A percentile compares a stretch with the other conserved stretches of the same genome.
These are phyloP conservation scores for Halictus ligatus DNA, from an alignment of 2,888 invertebrate species.

Conservation along the genomic window DNA sequence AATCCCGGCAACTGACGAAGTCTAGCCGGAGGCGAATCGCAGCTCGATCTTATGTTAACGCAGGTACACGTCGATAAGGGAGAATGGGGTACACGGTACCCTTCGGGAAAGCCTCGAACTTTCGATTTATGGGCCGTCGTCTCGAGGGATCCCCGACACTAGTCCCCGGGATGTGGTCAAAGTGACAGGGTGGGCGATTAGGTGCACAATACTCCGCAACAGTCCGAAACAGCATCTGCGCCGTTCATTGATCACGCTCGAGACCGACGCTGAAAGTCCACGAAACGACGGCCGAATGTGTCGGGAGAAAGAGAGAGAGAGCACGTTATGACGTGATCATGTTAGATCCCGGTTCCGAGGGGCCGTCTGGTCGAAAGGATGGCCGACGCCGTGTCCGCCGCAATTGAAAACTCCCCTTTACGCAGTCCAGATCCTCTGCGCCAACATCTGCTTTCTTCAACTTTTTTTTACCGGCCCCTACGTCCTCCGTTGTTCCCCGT, in stretches of 20 bases:
- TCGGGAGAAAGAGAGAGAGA: slow-evolving; percentile 41
- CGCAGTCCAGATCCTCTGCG: slow-evolving; percentile 59
- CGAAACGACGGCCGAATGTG: slow-evolving; percentile 57
- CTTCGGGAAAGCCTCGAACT: slow-evolving; percentile 77
- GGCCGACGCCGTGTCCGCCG: slow-evolving; percentile 50
- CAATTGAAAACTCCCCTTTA: slow-evolving; percentile 58
- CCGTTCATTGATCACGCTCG: slow-evolving; percentile 82
- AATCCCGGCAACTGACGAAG: slow-evolving; percentile 61
- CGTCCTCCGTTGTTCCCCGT: slow-evolving; percentile 6
- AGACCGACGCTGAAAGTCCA: slow-evolving; percentile 58
- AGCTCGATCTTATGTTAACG: slow-evolving; percentile 76
- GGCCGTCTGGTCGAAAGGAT: slow-evolving; percentile 24
- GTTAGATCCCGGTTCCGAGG: slow-evolving; percentile 56
- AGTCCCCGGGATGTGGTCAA: slow-evolving; percentile 79
- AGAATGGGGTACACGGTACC: slow-evolving; percentile 67
- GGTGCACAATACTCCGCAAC: slow-evolving; percentile 82
- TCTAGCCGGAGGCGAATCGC: slow-evolving; percentile 75
- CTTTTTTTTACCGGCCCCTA: slow-evolving; percentile 25
- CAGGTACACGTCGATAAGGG: slow-evolving; percentile 68
- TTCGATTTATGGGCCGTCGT: slow-evolving; percentile 83
- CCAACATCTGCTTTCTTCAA: slow-evolving; percentile 30
- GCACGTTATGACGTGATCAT: slow-evolving; percentile 68
- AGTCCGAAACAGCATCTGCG: slow-evolving; percentile 82
- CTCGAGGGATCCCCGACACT: slow-evolving; percentile 70
- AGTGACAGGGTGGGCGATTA: slow-evolving; percentile 84